Percentiles rank a stretch among this genome's conserved stretches.
These are phyloP conservation scores for Paedocypris micromegethes DNA, from an alignment of 2,797 vertebrate species.

Conservation along the genomic window DNA sequence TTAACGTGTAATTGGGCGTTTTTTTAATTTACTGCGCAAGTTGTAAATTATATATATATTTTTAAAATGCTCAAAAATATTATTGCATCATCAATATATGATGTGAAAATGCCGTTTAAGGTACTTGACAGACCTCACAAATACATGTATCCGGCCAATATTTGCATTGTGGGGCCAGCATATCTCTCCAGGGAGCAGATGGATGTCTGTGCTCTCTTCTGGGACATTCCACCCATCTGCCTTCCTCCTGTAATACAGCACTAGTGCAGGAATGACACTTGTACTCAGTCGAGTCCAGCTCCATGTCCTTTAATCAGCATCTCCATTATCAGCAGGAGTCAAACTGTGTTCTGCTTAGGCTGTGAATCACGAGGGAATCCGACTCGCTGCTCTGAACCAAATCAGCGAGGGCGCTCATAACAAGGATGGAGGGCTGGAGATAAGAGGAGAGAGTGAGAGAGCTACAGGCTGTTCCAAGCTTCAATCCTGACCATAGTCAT, in stretches of 20 bases:
- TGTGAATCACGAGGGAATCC: conserved; percentile 9
- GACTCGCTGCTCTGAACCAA: background rate
- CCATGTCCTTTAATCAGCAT: conserved; percentile 25
- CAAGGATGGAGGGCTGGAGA: background rate
- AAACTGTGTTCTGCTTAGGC: conserved; percentile 1
- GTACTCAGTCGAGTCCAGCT: background rate
- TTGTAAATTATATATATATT: too few relatives aligned
- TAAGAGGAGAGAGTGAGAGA: background rate
- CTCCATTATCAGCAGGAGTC: conserved; percentile 14
- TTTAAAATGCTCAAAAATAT: too few relatives aligned
- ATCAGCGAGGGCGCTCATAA: background rate
- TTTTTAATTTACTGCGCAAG: too few relatives aligned
- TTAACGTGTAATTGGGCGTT: too few relatives aligned
- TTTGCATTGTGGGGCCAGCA: conserved; percentile 1
- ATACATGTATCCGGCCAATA: background rate
- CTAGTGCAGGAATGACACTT: conserved; percentile 20
- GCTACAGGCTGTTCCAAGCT: background rate
- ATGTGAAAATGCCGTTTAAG: too few relatives aligned
- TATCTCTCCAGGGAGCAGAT: background rate
- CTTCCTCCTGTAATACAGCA: background rate
- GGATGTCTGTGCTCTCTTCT: conserved; percentile 12
- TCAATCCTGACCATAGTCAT: background rate
- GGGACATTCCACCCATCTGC: conserved; percentile 23
- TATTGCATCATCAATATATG: too few relatives aligned
- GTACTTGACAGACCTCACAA: background rate